Percentiles rank a stretch among this genome's conserved stretches.
Evolutionary conservation across 2,113 vertebrate species (phyloP).

Genomic region (Psittacula cyanocephala): DNA sequence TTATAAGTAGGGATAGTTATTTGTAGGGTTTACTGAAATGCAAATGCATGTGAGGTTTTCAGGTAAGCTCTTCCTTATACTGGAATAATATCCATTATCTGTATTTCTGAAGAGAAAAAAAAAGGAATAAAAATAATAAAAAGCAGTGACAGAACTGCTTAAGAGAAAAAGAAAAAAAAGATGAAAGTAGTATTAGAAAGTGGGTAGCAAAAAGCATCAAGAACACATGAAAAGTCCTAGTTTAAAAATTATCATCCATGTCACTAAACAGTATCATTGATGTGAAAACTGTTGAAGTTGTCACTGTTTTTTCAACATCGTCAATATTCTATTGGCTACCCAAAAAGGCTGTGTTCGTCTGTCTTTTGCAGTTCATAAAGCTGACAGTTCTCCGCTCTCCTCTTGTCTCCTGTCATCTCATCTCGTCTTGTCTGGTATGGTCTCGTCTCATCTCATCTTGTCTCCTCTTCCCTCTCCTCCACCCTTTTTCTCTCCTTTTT

Average conservation of each 20-base stretch:
- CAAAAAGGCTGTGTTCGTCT: not conserved
- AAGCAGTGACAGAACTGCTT: not conserved
- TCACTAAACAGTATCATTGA: not conserved
- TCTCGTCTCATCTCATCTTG: too few species aligned
- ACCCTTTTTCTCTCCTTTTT: fast-evolving
- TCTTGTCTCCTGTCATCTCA: too few species aligned
- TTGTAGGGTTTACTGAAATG: not conserved
- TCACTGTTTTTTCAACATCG: not conserved
- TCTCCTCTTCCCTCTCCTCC: not conserved
- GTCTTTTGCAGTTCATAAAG: not conserved
- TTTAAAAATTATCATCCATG: not conserved
- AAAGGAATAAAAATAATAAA: not conserved
- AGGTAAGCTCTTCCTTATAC: not conserved
- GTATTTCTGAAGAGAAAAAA: not conserved
- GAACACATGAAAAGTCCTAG: not conserved
- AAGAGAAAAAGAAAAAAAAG: not conserved
- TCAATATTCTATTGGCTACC: not conserved
- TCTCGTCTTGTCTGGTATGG: too few species aligned
- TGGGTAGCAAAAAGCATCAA: not conserved
- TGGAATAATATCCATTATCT: not conserved
- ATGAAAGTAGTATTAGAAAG: not conserved
- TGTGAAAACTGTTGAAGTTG: not conserved
- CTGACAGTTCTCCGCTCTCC: not conserved
- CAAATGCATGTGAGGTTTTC: not conserved
- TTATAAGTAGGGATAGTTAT: not conserved